Conservation (phyloP, 1,140 invertebrate genomes). For the Acromyrmex heyeri region DNA sequence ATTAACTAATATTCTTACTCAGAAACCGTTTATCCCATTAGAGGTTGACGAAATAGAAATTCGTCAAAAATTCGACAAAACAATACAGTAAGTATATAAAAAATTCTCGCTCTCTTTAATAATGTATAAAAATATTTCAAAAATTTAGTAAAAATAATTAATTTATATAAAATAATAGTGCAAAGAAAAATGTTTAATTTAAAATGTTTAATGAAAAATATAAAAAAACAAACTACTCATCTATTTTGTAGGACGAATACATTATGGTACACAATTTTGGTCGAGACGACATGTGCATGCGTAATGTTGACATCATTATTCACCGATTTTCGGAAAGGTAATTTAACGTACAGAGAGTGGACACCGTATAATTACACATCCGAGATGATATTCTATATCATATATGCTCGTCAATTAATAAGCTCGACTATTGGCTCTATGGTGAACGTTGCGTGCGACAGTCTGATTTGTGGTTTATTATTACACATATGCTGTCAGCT, state of each 20-base stretch:
- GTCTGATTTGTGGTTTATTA: slow-evolving; percentile 62
- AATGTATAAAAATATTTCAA: not conserved
- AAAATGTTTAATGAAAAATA: not conserved
- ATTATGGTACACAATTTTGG: slow-evolving; percentile 46
- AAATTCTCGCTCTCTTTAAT: not conserved
- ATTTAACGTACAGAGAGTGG: slow-evolving; percentile 70
- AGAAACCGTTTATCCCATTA: slow-evolving; percentile 47
- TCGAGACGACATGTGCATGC: slow-evolving; percentile 47
- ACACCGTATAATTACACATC: slow-evolving; percentile 65
- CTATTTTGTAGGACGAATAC: slow-evolving; percentile 48
- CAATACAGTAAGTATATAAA: slow-evolving; percentile 38
- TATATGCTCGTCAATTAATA: slow-evolving; percentile 50
- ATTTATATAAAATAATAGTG: not conserved
- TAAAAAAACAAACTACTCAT: not conserved
- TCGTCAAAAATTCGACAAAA: slow-evolving; percentile 50
- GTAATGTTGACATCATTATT: slow-evolving; percentile 57
- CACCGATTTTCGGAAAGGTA: slow-evolving; percentile 32
- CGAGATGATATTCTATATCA: slow-evolving; percentile 43
- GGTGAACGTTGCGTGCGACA: slow-evolving; percentile 47
- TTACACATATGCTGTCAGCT: slow-evolving; percentile 63
- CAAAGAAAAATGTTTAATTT: not conserved
- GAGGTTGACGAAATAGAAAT: slow-evolving; percentile 46
- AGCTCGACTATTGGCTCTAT: slow-evolving; percentile 26
- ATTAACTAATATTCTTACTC: slow-evolving; percentile 30
- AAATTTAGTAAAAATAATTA: not conserved